Base-by-base conservation (phyloP, 2,113 vertebrate genomes). In the Pycnonotus jocosus region DNA sequence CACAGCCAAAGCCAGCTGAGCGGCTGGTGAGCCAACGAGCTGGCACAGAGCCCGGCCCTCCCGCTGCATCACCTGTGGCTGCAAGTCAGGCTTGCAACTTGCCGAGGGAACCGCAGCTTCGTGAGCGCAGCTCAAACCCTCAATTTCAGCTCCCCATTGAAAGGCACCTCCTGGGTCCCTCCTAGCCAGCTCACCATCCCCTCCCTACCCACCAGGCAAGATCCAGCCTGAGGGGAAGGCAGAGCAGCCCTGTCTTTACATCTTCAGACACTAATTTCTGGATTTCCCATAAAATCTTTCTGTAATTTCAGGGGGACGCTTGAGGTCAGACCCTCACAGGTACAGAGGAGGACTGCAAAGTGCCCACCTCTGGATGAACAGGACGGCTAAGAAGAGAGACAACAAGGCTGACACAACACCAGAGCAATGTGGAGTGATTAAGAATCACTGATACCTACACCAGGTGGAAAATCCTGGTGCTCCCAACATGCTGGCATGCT, bases 401-500 rank as follows among this genome's bases (percentile, higher is more conserved):
- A 35, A 66, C 4, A 40, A 35, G 18, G 44, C 48, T 48, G 56
- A 85, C 53, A 64, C 1, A 2, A 62, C 45, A 81, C 27, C 24
- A 37, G 56, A 53, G 30, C 8, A 19, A n/a, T 9, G 23, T 10
- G 71, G 45, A 72, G 28, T 7, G 45, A 72, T 38, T 7, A 54
- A 87, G 42, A 33, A 4, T n/a, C 70, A 38, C 42, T 8, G 0
- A 31, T 15, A 64, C 8, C 69, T 23, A 15, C 0, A 0, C 5
- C 56, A 71, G 51, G 65, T 5, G 44, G 65, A 53, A 79, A 86
- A 45, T 15, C 35, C 54, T 7, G 19, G 21, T 24, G 54, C 19
- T 71, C 53, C 24, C n/a, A 15, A 13, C 0, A 2, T 1, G 0
- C 47, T 22, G 51, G 20, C 1, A 1, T 0, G 2, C 48, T 62